Conservation (phyloP, 2,797 vertebrate species). For the Channallabes apus region DNA sequence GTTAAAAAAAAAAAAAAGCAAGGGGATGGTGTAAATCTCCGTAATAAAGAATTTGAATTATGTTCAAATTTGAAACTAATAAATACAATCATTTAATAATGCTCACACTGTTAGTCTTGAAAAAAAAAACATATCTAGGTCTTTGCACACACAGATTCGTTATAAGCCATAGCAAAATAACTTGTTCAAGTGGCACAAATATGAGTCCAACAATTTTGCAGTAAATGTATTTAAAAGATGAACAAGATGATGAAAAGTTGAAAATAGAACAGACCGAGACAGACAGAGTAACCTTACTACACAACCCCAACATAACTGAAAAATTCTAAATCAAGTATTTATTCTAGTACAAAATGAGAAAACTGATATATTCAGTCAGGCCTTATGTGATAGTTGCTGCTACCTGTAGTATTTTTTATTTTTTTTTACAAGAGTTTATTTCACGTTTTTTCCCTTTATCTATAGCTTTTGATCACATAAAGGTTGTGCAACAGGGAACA, state of each 20-base stretch:
- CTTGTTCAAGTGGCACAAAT: background rate
- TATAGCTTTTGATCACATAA: background rate
- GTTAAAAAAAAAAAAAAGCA: background rate
- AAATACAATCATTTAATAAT: background rate
- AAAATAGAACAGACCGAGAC: background rate
- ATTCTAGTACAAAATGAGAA: background rate
- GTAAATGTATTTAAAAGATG: too few species aligned
- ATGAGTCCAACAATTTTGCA: background rate
- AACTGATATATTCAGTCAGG: background rate
- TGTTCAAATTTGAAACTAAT: background rate
- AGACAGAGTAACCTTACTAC: background rate
- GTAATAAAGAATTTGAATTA: background rate
- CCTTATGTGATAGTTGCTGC: too few species aligned
- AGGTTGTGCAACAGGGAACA: background rate
- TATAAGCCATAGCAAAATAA: background rate
- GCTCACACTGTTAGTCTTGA: background rate
- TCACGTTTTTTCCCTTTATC: background rate
- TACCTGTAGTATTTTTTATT: too few species aligned
- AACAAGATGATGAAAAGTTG: too few species aligned
- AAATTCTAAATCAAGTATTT: background rate
- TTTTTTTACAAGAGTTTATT: background rate
- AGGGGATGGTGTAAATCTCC: background rate
- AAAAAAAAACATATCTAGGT: background rate
- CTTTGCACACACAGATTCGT: background rate
- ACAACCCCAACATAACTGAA: background rate